phyloP scores from a whole-genome alignment of 2,888 invertebrate genomes.

The Diloba caeruleocephala region DNA sequence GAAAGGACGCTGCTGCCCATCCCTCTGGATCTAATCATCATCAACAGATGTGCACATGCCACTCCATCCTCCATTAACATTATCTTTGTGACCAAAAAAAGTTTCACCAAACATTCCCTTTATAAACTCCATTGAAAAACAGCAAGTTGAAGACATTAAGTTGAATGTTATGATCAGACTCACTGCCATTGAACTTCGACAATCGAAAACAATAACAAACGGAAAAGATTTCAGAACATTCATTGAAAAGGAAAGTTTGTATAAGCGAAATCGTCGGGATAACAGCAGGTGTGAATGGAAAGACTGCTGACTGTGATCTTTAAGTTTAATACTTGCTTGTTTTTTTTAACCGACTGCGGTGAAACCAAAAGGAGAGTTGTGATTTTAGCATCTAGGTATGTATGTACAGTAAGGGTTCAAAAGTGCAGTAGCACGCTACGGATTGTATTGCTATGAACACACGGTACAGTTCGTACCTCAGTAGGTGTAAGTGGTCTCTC shows the following conservation, averaged over 20 bases:
- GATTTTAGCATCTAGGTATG: too few species aligned
- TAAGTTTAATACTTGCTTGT: background rate
- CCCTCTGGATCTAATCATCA: too few species aligned
- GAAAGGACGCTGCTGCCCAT: too few species aligned
- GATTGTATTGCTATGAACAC: too few species aligned
- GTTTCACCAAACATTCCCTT: conserved; percentile 26
- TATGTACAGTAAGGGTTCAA: too few species aligned
- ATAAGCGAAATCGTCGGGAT: conserved; percentile 56
- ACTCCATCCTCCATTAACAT: too few species aligned
- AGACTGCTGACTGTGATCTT: conserved; percentile 40
- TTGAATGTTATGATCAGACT: conserved; percentile 47
- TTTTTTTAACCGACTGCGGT: too few species aligned
- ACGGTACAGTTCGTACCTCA: too few species aligned
- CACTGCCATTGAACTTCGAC: conserved; percentile 69
- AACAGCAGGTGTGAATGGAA: conserved; percentile 71
- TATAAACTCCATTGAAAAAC: conserved; percentile 36
- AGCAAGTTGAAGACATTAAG: conserved; percentile 43
- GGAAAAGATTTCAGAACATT: conserved; percentile 83
- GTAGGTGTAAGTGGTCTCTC: too few species aligned
- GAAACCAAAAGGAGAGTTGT: too few species aligned
- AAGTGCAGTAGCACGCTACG: too few species aligned
- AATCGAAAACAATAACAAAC: conserved; percentile 86
- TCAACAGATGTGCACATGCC: too few species aligned
- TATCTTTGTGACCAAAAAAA: conserved; percentile 30
- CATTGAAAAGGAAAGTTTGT: conserved; percentile 83